A percentile compares a stretch with the other conserved stretches of the same genome.
These are phyloP conservation scores for Cossypha dichroa DNA, from an alignment of 2,797 vertebrate species.

Conservation along the genomic window DNA sequence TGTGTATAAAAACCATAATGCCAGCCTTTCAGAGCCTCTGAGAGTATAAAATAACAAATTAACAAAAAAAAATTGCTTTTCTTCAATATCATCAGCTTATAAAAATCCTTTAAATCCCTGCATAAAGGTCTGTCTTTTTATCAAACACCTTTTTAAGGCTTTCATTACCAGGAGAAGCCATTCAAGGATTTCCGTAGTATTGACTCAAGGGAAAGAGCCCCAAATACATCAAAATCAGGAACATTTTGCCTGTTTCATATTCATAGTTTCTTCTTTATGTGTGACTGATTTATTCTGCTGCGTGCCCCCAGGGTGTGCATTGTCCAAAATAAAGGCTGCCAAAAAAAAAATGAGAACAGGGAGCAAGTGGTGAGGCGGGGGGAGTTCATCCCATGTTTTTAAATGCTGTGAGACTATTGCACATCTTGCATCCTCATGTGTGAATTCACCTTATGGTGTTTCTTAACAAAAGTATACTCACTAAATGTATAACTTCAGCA, in stretches of 20 bases:
- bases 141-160: conserved; percentile 49
- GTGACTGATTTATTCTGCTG: conserved; percentile 60
- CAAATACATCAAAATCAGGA: conserved; percentile 27
- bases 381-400: not conserved
- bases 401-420: not conserved
- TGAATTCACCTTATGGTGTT: conserved; percentile 14
- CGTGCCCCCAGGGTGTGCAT: conserved; percentile 40
- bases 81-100: not conserved
- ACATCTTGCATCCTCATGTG: not conserved
- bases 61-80: conserved; percentile 34
- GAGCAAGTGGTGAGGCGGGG: not conserved
- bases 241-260: conserved; percentile 54
- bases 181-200: conserved; percentile 48
- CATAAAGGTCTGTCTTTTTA: conserved; percentile 32
- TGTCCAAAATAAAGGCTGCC: conserved; percentile 67
- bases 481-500: not conserved
- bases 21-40: not conserved
- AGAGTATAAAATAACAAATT: conserved; percentile 45
- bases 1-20: not conserved
- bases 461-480: not conserved
- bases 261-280: conserved; percentile 56
- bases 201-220: conserved; percentile 39
- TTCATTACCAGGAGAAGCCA: conserved; percentile 32
- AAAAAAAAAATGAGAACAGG: conserved; percentile 23
- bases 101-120: conserved; percentile 36